A percentile compares a stretch with the other conserved stretches of the same genome.
These are phyloP conservation scores for Sabatieria punctata DNA, from an alignment of 2,888 invertebrate species.

Conservation along the genomic window DNA sequence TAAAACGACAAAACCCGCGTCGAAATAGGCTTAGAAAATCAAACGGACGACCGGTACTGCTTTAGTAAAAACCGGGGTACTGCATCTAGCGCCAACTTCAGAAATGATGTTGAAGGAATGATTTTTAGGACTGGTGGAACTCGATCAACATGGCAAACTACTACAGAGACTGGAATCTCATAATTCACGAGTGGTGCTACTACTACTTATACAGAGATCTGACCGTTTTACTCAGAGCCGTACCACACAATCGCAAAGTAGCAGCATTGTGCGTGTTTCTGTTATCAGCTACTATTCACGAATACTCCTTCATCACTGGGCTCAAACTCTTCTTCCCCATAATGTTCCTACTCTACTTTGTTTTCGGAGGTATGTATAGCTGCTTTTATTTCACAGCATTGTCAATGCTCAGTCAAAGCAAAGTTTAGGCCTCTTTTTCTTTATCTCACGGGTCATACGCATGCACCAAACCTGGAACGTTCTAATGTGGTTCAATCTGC, in stretches of 20 bases:
- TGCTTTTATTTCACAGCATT: too few relatives aligned
- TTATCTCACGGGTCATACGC: constrained; percentile 36
- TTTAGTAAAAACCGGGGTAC: too few relatives aligned
- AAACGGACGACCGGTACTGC: too few relatives aligned
- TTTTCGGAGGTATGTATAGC: constrained; percentile 46
- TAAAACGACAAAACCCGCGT: too few relatives aligned
- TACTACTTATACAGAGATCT: constrained; percentile 65
- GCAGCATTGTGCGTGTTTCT: constrained; percentile 45
- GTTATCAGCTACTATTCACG: constrained; percentile 69
- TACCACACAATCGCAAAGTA: constrained; percentile 12
- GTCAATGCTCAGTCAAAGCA: too few relatives aligned
- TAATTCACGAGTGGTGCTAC: constrained; percentile 85
- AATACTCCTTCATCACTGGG: constrained; percentile 58
- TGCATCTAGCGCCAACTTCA: too few relatives aligned
- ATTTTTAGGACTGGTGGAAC: constrained; percentile 77
- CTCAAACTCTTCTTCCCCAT: constrained; percentile 75
- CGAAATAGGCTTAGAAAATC: too few relatives aligned
- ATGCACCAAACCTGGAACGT: constrained; percentile 48
- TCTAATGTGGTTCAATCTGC: constrained; percentile 63
- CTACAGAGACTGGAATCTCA: constrained; percentile 85
- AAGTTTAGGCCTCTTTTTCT: constrained; percentile 34
- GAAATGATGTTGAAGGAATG: too few relatives aligned
- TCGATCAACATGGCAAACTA: too few relatives aligned
- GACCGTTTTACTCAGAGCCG: constrained; percentile 19
- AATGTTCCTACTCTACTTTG: constrained; percentile 56